Conservation (phyloP, 2,113 vertebrate genomes). For the Percina caprodes region DNA sequence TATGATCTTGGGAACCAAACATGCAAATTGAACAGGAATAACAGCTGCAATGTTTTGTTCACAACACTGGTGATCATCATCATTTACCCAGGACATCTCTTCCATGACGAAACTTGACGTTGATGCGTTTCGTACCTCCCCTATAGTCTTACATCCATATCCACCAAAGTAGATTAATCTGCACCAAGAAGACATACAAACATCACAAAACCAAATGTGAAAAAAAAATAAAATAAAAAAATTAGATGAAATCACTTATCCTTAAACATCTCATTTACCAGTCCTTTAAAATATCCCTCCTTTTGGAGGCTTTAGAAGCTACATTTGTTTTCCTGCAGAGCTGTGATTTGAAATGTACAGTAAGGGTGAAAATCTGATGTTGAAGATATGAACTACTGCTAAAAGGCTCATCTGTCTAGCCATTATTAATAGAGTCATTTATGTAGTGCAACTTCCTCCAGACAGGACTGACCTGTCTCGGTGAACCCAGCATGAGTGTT, state of each 20-base stretch:
- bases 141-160: slow-evolving; percentile 80
- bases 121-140: slow-evolving; percentile 60
- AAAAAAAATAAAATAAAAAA: not conserved
- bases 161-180: slow-evolving; percentile 84
- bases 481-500: slow-evolving; percentile 83
- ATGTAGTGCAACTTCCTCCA: not conserved
- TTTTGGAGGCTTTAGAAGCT: not conserved
- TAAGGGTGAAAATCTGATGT: too few species aligned
- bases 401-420: not conserved
- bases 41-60: not conserved
- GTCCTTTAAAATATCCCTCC: not conserved
- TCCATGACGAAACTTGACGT: slow-evolving; percentile 74
- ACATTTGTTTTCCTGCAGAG: not conserved
- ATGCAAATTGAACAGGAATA: not conserved
- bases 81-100: slow-evolving; percentile 80
- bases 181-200: too few species aligned
- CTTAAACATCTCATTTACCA: not conserved
- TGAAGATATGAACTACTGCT: not conserved
- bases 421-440: not conserved
- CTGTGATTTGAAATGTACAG: not conserved
- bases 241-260: too few species aligned
- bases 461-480: slow-evolving; percentile 69
- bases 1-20: not conserved
- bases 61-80: too few species aligned
- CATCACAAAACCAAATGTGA: too few species aligned